phyloP scores from a whole-genome alignment of 2,888 invertebrate species.

The Abscondita cerata region DNA sequence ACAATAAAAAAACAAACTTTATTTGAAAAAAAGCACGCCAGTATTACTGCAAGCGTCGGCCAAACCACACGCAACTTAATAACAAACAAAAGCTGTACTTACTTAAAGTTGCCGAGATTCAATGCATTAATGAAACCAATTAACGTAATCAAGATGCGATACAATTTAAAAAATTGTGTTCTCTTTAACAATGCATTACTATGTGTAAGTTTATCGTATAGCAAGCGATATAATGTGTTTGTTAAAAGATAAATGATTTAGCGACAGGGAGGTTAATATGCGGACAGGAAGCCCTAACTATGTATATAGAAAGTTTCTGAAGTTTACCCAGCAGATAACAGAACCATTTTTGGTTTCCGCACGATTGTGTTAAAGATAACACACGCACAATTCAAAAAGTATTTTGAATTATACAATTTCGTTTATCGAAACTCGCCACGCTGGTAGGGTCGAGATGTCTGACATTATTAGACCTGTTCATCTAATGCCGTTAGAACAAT shows the following conservation, averaged over 20 bases:
- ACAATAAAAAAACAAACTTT: no score
- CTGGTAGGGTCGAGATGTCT: slow-evolving; percentile 14
- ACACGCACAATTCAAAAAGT: slow-evolving; percentile 28
- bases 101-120: no score
- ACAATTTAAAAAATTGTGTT: background rate
- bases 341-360: slow-evolving; percentile 32
- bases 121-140: no score
- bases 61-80: no score
- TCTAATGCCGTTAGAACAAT: slow-evolving; percentile 32
- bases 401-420: slow-evolving; percentile 29
- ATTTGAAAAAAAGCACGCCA: no score
- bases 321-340: slow-evolving; percentile 29
- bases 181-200: slow-evolving; percentile 5
- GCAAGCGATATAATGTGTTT: slow-evolving; percentile 12
- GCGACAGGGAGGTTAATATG: slow-evolving; percentile 19
- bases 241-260: slow-evolving; percentile 23
- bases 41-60: no score
- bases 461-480: slow-evolving; percentile 22
- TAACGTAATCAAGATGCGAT: no score
- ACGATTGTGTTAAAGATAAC: slow-evolving; percentile 33
- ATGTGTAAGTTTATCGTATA: slow-evolving; percentile 10
- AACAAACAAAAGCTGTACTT: no score
- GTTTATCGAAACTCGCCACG: slow-evolving; percentile 29
- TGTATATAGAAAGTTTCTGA: slow-evolving; percentile 22
- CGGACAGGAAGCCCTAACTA: slow-evolving; percentile 22